Evolutionary conservation across 1,140 invertebrate species (phyloP), one percentile per base, ranked within the genome.

Genomic region (Oncopeltus fasciatus): DNA sequence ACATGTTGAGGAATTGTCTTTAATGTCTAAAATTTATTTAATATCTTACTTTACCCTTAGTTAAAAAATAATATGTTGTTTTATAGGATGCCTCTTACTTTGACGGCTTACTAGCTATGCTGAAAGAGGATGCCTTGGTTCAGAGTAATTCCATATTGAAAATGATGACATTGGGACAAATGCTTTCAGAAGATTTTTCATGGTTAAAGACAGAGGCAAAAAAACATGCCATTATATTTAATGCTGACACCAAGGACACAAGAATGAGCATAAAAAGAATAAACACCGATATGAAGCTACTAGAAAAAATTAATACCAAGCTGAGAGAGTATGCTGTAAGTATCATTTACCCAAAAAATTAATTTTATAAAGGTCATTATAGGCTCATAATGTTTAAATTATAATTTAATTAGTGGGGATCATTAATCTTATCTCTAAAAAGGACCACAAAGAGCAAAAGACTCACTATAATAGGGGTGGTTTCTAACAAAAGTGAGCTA

Each of bases 191-290:
- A 38, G 56, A 57, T 18, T 33, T 33, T 20, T 20, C 28, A n/a
- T 38, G 33, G 28, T 18, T 57, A 4, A 57, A 11, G 56, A 8
- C 12, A n/a, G 26, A 33, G 16, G 28, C 28, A 5, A 57, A 57
- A 16, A 38, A 33, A 21, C 16, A 29, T 18, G 18, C 56, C 16
- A n/a, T 33, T 1, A 31, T 3, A 9, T 31, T 57, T 8, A 57
- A 57, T 18, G 56, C 14, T 2, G n/a, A n/a, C 14, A 57, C 56
- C 2, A 21, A 57, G 4, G 18, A 57, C 67, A 69, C 8, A 29
- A 65, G 12, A 66, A 66, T 1, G 62, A 18, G 67, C 33, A 66
- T 20, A 64, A 60, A 18, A 12, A 61, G 14, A 46, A 51, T 31
- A 18, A 27, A n/a, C 65, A 29, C 51, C 70, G 62, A 0, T 70